These are phyloP conservation scores for Pheucticus melanocephalus DNA, from an alignment of 2,113 vertebrate species.

Conservation along the genomic window DNA sequence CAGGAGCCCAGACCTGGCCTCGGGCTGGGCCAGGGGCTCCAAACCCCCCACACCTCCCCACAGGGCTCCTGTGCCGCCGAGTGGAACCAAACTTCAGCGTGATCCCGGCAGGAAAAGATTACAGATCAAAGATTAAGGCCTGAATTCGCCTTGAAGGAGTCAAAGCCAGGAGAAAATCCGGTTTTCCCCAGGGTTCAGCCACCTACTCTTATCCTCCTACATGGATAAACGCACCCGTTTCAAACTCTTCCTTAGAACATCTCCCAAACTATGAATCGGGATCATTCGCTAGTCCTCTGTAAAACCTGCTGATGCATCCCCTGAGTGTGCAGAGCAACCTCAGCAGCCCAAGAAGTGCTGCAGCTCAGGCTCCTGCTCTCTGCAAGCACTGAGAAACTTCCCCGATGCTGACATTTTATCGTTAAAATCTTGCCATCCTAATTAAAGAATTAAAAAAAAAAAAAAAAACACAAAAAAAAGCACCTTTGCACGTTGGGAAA, in stretches of 20 bases:
- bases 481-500: neutral
- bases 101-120: neutral
- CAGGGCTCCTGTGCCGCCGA: neutral
- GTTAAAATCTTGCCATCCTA: neutral
- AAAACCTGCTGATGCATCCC: neutral
- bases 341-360: neutral
- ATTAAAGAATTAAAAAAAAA: neutral
- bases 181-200: neutral
- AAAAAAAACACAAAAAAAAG: too few relatives aligned
- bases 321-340: rapidly evolving
- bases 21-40: neutral
- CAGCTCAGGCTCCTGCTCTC: neutral
- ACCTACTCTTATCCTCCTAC: neutral
- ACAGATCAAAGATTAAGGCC: neutral
- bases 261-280: neutral
- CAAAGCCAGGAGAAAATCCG: neutral
- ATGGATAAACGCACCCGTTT: rapidly evolving
- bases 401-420: rapidly evolving
- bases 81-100: rapidly evolving
- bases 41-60: neutral
- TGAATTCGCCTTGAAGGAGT: rapidly evolving
- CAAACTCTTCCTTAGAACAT: rapidly evolving
- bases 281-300: rapidly evolving
- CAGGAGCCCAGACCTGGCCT: neutral
- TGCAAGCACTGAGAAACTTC: neutral